A percentile compares a stretch with the other conserved stretches of the same genome.
Conservation (phyloP, 1,140 invertebrate genomes). For the Galleria mellonella region DNA sequence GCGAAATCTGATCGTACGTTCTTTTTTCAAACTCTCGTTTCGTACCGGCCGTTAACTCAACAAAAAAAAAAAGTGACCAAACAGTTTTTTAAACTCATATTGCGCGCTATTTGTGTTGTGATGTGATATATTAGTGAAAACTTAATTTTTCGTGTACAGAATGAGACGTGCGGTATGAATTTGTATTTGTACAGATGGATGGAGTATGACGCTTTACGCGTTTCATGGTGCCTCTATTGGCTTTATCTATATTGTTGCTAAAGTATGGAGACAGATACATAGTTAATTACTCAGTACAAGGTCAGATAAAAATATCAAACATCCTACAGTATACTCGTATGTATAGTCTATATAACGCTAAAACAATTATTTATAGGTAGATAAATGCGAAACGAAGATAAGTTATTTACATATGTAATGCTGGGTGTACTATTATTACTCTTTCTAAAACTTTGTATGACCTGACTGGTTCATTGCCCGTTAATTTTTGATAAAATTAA, state of each 20-base stretch:
- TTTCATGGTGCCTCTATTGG: slow-evolving; percentile 11
- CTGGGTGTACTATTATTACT: too few relatives aligned
- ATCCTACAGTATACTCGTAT: too few relatives aligned
- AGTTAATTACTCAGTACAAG: slow-evolving; percentile 1
- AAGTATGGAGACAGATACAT: neutral
- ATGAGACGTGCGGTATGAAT: slow-evolving; percentile 32
- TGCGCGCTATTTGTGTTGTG: slow-evolving; percentile 23
- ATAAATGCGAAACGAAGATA: too few relatives aligned
- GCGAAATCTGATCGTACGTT: slow-evolving; percentile 25
- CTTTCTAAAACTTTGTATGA: too few relatives aligned
- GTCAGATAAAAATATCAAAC: neutral
- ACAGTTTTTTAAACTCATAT: neutral
- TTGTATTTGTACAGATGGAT: slow-evolving; percentile 49
- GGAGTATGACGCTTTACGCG: slow-evolving; percentile 16
- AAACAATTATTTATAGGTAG: too few relatives aligned
- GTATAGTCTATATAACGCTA: too few relatives aligned
- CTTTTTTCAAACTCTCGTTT: slow-evolving; percentile 9
- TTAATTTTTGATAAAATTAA: too few relatives aligned
- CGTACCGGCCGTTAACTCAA: neutral
- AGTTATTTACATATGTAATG: too few relatives aligned
- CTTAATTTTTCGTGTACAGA: slow-evolving; percentile 14
- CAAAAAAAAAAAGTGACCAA: neutral
- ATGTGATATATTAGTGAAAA: slow-evolving; percentile 22
- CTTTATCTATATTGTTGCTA: neutral
- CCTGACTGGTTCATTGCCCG: too few relatives aligned